Base-by-base conservation (phyloP, 2,797 vertebrate species). In the Cetoscarus ocellatus region DNA sequence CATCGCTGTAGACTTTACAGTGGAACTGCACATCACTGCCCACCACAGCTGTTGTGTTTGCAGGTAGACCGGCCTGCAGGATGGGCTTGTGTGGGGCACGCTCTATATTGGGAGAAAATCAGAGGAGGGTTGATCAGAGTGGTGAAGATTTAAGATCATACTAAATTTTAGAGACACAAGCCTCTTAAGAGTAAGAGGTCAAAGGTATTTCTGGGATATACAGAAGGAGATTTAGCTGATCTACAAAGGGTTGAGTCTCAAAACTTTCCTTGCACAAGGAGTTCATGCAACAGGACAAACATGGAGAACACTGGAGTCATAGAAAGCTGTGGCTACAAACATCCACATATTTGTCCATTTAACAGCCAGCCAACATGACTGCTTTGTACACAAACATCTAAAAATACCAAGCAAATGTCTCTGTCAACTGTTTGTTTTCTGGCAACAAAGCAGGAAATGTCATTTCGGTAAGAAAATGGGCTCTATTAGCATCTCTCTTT, bases 1-100 rank as follows among this genome's bases (percentile, higher is more conserved):
- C 96, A 0, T 99, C 98, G 0, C 98, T 99, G 93, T 97, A 99
- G 48, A 99, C 98, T 70, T 98, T 99, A 87, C 98, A 99, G 47
- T 95, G 94, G 72, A 99, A 96, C 89, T 97, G 96, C 61, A 98
- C 98, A 0, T 99, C 95, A 0, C 93, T 96, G 85, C 98, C 98
- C 12, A 96, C 94, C 63, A 98, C 92, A 0, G 94, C 96, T 0
- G 98, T 99, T 72, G 94, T 97, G 87, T 99, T 99, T 86, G 97
- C 97, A 0, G 98, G 98, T 9, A 99, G 94, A 36, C 98, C 98
- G 0, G 97, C 98, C 91, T 99, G 98, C 86, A 99, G 92, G 91
- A 99, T 99, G 49, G 98, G 98, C 67, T 98, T 94, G 87, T 99
- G 98, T 0, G 98, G 98, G 65, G 52, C n/a, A 1, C 35, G 52